A percentile compares a stretch with the other conserved stretches of the same genome.
These are phyloP conservation scores for Aplodontia rufa DNA, from an alignment of 2,113 vertebrate genomes.

Conservation along the genomic window DNA sequence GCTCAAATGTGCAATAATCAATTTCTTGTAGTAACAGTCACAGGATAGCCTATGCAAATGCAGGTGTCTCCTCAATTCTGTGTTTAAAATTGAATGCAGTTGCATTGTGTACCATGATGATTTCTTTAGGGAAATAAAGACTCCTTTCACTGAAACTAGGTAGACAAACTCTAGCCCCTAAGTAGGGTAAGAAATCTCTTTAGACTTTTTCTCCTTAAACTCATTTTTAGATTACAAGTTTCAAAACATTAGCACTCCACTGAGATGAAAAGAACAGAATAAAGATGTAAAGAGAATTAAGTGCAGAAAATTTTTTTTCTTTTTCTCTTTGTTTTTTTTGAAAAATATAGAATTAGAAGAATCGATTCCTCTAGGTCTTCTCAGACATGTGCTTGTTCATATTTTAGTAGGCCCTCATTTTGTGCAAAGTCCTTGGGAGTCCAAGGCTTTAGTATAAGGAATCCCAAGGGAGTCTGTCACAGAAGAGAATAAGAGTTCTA, in stretches of 20 bases:
- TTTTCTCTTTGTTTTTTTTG: background rate
- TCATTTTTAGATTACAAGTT: background rate
- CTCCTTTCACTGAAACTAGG: background rate
- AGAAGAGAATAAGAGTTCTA: fast-evolving
- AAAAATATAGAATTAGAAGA: background rate
- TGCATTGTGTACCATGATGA: background rate
- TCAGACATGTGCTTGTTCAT: background rate
- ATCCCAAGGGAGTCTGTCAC: background rate
- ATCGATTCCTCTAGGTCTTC: background rate
- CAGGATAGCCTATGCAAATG: background rate
- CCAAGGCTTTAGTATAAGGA: background rate
- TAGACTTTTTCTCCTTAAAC: background rate
- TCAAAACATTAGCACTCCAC: background rate
- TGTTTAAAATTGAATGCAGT: background rate
- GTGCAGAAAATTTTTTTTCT: fast-evolving
- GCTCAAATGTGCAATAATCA: background rate
- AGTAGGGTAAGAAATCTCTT: background rate
- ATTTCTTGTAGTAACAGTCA: background rate
- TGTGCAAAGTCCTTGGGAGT: background rate
- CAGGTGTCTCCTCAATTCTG: background rate
- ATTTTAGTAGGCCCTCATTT: background rate
- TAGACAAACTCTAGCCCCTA: background rate
- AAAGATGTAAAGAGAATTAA: background rate
- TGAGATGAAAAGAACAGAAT: background rate
- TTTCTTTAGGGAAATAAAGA: background rate